Percentiles rank a stretch among this genome's conserved stretches.
Evolutionary conservation across 2,888 invertebrate species (phyloP).

Genomic region (Polylopha cassiicola): DNA sequence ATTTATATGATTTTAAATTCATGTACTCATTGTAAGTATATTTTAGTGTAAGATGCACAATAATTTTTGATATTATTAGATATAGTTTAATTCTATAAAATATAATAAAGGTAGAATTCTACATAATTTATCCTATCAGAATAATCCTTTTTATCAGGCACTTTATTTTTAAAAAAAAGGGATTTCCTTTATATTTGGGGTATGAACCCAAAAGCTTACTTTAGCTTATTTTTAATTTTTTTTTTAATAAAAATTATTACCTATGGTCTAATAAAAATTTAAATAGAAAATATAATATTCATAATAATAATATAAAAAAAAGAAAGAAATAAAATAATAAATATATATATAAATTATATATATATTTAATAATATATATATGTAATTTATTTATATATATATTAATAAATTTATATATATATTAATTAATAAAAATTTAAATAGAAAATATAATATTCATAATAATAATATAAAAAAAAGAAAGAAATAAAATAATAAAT

Average conservation of each 20-base stretch:
- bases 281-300: conserved; percentile 17
- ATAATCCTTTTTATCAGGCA: conserved; percentile 67
- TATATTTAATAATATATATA: conserved; percentile 19
- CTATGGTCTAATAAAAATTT: conserved; percentile 37
- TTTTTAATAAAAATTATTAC: conserved; percentile 36
- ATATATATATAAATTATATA: conserved; percentile 23
- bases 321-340: conserved; percentile 19
- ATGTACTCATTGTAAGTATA: conserved; percentile 44
- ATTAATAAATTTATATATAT: conserved; percentile 24
- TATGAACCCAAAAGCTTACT: conserved; percentile 80
- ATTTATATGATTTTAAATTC: conserved; percentile 49
- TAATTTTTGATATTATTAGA: conserved; percentile 78
- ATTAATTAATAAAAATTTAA: conserved; percentile 24
- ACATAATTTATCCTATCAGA: conserved; percentile 67
- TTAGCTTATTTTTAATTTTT: conserved; percentile 69
- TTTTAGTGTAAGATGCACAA: conserved; percentile 80
- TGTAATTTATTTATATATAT: conserved; percentile 25
- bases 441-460: conserved; percentile 25
- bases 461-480: conserved; percentile 23
- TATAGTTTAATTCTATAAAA: conserved; percentile 80
- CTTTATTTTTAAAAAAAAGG: conserved; percentile 69
- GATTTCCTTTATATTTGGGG: conserved; percentile 71
- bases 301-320: conserved; percentile 21
- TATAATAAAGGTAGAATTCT: conserved; percentile 75
- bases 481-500: conserved; percentile 19